Conservation (phyloP, 2,113 vertebrate species). For the Alectura lathami region DNA sequence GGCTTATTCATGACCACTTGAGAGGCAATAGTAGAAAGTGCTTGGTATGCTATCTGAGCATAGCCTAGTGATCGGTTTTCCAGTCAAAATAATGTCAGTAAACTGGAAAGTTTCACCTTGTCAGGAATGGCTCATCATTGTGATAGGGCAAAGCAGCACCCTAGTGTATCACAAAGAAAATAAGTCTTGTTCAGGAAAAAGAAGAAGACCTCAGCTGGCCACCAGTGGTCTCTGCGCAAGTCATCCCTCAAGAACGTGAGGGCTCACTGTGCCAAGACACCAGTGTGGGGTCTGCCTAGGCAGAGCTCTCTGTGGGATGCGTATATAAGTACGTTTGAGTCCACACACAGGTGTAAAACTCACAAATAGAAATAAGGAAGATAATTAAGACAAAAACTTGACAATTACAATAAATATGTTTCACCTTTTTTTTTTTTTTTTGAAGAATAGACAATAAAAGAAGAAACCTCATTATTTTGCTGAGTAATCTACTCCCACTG, state of each 20-base stretch:
- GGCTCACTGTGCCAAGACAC: not conserved
- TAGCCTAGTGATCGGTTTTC: not conserved
- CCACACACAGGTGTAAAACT: not conserved
- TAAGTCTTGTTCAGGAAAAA: not conserved
- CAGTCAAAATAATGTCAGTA: not conserved
- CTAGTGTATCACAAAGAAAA: not conserved
- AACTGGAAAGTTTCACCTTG: not conserved
- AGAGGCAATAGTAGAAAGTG: not conserved
- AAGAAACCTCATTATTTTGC: not conserved
- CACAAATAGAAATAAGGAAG: not conserved
- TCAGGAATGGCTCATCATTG: not conserved
- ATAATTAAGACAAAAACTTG: not conserved
- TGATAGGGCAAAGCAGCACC: not conserved
- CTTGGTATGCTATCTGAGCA: not conserved
- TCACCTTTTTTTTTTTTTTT: not conserved
- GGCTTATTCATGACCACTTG: not conserved
- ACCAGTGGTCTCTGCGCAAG: not conserved
- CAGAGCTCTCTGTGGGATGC: not conserved
- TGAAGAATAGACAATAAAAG: not conserved
- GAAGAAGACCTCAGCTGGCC: not conserved
- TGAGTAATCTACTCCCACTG: not conserved
- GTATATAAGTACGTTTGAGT: not conserved
- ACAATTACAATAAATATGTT: not conserved
- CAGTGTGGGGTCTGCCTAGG: not conserved
- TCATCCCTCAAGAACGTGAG: not conserved